Percentiles rank a stretch among this genome's conserved stretches.
Evolutionary conservation across 2,797 vertebrate genomes (phyloP).

Genomic region (Prunella strophiata): DNA sequence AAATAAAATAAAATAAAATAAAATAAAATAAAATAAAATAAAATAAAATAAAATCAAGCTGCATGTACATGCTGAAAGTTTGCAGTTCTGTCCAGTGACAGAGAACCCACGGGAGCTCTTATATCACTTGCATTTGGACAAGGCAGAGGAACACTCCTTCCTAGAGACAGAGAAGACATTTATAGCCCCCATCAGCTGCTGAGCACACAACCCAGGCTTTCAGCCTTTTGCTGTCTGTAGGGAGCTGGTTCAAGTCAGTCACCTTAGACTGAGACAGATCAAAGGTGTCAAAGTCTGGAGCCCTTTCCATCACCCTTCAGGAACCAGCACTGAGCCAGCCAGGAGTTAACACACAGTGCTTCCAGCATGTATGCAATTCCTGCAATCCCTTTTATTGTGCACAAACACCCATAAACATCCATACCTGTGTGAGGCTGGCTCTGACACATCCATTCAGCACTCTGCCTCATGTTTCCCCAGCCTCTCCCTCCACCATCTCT

Average conservation of each 20-base stretch:
- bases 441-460: not conserved
- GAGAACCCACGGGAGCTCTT: not conserved
- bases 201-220: not conserved
- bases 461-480: not conserved
- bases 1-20: no score
- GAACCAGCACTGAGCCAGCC: not conserved
- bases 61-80: not conserved
- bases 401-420: not conserved
- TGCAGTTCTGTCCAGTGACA: not conserved
- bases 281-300: not conserved
- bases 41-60: not conserved
- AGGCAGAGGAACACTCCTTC: not conserved
- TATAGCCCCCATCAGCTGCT: not conserved
- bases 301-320: not conserved
- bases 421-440: not conserved
- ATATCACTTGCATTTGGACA: not conserved
- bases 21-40: no score
- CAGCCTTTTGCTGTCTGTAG: not conserved
- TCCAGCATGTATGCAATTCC: not conserved
- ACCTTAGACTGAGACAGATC: not conserved
- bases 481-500: not conserved
- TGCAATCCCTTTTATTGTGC: not conserved
- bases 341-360: not conserved
- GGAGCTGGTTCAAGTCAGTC: not conserved
- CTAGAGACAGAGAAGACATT: not conserved